phyloP scores from a whole-genome alignment of 2,797 vertebrate species.

The Phylloscopus collybita region DNA sequence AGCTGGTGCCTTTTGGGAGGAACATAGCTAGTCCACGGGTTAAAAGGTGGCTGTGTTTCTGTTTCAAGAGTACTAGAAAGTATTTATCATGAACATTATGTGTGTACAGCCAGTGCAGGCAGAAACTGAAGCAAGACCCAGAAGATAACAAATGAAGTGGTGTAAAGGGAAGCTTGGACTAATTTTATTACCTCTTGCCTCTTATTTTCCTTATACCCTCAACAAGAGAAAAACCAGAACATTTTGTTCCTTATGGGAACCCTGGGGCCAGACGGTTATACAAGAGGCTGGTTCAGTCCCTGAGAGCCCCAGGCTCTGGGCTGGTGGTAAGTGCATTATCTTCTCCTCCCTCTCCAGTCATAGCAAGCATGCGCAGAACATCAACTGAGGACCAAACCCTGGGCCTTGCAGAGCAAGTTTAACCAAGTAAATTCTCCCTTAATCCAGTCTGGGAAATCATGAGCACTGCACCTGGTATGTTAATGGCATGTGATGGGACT shows the following conservation, averaged over 20 bases:
- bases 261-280: background rate
- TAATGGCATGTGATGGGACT: constrained; percentile 35
- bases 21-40: background rate
- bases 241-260: background rate
- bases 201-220: background rate
- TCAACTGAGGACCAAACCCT: background rate
- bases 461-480: constrained; percentile 39
- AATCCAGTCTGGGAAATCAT: constrained; percentile 18
- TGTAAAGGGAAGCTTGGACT: background rate
- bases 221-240: background rate
- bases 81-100: background rate
- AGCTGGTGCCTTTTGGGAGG: background rate
- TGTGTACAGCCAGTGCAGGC: background rate
- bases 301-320: background rate
- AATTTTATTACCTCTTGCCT: background rate
- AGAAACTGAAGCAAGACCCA: background rate
- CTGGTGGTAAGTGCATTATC: background rate
- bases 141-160: background rate
- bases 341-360: background rate
- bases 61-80: background rate
- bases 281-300: background rate
- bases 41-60: background rate
- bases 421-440: background rate
- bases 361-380: background rate
- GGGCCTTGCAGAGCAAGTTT: constrained; percentile 39